Percentiles rank a stretch among this genome's conserved stretches.
phyloP scores from a whole-genome alignment of 2,888 invertebrate species.

The Eupithecia inturbata region DNA sequence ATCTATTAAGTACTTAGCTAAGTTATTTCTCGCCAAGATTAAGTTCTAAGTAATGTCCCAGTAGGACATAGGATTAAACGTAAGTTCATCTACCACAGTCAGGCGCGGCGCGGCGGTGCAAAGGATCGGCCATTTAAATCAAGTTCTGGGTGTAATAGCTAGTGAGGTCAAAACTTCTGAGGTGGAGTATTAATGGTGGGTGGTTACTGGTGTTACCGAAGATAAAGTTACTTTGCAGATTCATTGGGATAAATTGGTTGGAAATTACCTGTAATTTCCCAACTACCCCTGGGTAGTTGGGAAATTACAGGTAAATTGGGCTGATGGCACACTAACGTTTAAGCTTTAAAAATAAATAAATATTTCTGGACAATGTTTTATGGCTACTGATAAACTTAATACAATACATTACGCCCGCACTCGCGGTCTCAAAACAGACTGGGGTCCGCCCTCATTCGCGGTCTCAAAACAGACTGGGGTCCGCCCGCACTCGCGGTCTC shows the following conservation, averaged over 20 bases:
- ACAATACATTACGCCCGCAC: no score
- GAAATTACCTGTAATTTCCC: not conserved
- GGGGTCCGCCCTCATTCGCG: no score
- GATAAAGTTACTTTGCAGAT: not conserved
- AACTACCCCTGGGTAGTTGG: not conserved
- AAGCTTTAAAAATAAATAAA: no score
- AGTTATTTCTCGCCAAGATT: slow-evolving; percentile 13
- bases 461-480: not conserved
- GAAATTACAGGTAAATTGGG: no score
- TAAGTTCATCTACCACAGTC: slow-evolving; percentile 17
- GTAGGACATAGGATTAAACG: slow-evolving; percentile 11
- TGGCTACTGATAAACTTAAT: no score
- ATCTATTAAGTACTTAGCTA: slow-evolving; percentile 4
- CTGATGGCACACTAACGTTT: not conserved
- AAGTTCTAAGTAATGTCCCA: slow-evolving; percentile 20
- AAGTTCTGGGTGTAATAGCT: slow-evolving; percentile 1
- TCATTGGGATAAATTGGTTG: not conserved
- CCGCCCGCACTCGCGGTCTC: no score
- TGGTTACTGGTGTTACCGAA: slow-evolving; percentile 25
- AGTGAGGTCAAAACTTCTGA: not conserved
- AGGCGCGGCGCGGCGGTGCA: no score
- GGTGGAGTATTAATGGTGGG: not conserved
- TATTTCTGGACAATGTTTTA: no score
- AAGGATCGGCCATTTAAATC: slow-evolving; percentile 33
- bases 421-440: no score